Evolutionary conservation across 2,888 invertebrate genomes (phyloP), one percentile per base, ranked within the genome.

Genomic region (Venustoraphidia nigricollis): DNA sequence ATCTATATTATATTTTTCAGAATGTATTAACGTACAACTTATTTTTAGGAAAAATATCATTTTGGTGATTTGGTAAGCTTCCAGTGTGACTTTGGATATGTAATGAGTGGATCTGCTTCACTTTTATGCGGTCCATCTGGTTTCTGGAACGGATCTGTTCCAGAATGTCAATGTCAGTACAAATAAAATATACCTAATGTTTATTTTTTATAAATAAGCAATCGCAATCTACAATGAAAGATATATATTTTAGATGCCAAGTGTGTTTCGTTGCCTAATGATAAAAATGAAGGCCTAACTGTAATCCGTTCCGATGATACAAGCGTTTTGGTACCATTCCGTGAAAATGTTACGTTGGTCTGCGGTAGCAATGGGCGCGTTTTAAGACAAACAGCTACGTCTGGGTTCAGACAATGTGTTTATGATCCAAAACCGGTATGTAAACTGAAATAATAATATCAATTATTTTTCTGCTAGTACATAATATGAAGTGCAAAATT

Each of bases 71-170:
- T 87, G 40, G 82, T 93, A 0, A 81, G 79, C 54, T 95, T 95
- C 75, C 90, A 91, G 60, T 96, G 96, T 62, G 81, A 92, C 59
- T 94, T 95, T 65, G 96, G 96, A 13, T 92, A 89, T 62, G 85
- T 92, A 1, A 84, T 95, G 79, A 81, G 84, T 50, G 95, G 95
- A 45, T 83, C 87, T 45, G 79, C 89, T 1, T 81, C 87, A 6
- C 70, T 96, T 13, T 73, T 88, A 47, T 97, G 96, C 65, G 83
- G 87, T 2, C 86, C 89, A 5, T 84, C 83, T 62, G 96, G 96
- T 44, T 78, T 76, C 36, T 97, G 96, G 97, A 93, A 94, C 63
- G 92, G 92, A 56, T 83, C 90, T 6, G 79, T 85, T 40, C 96
- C 97, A 5, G 85, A 86, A 66, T 97, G 96, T 67, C 83, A 88